Evolutionary conservation across 2,888 invertebrate species (phyloP), one percentile per base, ranked within the genome.

Genomic region (Omphaloscelis lunosa): DNA sequence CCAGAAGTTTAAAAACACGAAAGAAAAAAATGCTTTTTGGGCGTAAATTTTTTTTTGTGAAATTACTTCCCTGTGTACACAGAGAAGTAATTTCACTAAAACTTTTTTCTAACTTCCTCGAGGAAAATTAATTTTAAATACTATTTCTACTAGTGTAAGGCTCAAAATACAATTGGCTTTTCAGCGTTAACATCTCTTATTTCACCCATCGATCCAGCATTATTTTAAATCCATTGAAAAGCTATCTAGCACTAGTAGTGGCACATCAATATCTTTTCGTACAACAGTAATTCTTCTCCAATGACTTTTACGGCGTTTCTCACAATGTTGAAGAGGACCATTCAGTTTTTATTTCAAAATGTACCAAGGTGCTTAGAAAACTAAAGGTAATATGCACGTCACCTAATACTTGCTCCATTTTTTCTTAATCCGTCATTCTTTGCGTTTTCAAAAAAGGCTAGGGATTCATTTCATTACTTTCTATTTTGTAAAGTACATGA

Each of bases 221-320:
- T 77, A 20, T 51, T 51, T 59, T 59, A 61, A 72, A 59, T 20
- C 51, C n/a, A 51, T 79, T 59, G 23, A 27, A 34, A 72, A 71
- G 41, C 41, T 41, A 48, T 79, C 71, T 79, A 39, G 39, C 41
- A 59, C 58, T 71, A 53, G 39, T 34, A 34, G 29, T 59, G 15
- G 39, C 34, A 45, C 80, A 72, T 79, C 45, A 79, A 81, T 79
- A 61, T 61, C n/a, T 77, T 70, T 77, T 61, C 82, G 53, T 79
- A 77, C 59, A 41, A 59, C 72, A 20, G 34, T 77, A 51, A 79
- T 79, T 77, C 77, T 59, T 72, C 34, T 45, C 41, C 41, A 53
- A 72, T 51, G 72, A 80, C 77, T 51, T 77, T 77, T 53, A 77
- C 51, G 59, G 27, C 34, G 41, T 61, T 59, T 77, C 41, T 71